Percentiles rank a stretch among this genome's conserved stretches.
phyloP scores from a whole-genome alignment of 2,113 vertebrate genomes.

The Antechinus flavipes region DNA sequence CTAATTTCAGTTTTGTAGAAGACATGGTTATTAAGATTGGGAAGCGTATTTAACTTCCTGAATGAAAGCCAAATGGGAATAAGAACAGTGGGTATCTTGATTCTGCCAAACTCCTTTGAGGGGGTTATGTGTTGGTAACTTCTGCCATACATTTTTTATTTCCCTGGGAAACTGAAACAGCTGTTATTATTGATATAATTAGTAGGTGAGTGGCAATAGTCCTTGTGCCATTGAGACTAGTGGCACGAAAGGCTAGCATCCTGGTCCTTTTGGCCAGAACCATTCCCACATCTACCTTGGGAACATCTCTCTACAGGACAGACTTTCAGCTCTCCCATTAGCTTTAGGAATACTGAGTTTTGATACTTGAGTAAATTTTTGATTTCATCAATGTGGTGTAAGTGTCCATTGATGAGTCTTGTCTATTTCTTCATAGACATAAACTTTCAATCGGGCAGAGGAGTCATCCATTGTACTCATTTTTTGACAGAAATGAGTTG shows the following conservation, averaged over 20 bases:
- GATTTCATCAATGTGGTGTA: background rate
- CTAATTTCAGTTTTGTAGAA: slow-evolving; percentile 2
- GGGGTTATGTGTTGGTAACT: background rate
- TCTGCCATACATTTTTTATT: background rate
- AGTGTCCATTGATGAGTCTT: background rate
- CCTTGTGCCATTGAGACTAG: background rate
- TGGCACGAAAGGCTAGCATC: background rate
- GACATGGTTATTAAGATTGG: background rate
- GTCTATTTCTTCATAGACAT: background rate
- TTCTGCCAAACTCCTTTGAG: slow-evolving; percentile 1
- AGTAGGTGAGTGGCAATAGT: background rate
- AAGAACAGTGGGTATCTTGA: background rate
- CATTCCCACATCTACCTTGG: background rate
- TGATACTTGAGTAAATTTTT: background rate
- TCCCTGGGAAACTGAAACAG: background rate
- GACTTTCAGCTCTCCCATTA: background rate
- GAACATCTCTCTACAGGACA: background rate
- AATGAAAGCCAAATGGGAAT: background rate
- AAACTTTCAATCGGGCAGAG: background rate
- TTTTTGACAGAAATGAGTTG: background rate
- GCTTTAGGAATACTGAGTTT: background rate
- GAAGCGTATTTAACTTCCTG: slow-evolving; percentile 4
- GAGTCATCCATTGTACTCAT: background rate
- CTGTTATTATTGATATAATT: background rate
- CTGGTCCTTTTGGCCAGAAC: background rate